These are phyloP conservation scores for Syrrhaptes paradoxus DNA, from an alignment of 2,113 vertebrate genomes.

Conservation along the genomic window DNA sequence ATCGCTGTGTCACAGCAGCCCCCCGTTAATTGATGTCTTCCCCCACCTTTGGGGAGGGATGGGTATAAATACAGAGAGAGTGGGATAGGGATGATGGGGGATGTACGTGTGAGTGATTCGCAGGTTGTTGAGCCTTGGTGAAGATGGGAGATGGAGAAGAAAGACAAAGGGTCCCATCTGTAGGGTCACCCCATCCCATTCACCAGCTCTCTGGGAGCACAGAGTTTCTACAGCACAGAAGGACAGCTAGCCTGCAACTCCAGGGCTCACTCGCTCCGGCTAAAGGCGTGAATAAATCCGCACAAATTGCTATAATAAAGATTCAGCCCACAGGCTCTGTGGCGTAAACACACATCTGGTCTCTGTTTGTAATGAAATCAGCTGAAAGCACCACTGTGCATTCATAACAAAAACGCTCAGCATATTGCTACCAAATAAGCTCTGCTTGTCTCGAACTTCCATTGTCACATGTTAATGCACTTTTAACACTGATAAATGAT, in stretches of 20 bases:
- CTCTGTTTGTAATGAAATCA: constrained; percentile 76
- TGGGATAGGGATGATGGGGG: background rate
- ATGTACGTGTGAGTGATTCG: background rate
- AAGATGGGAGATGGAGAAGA: background rate
- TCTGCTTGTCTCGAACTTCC: constrained; percentile 60
- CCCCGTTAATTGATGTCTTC: fast-evolving
- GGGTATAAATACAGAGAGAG: background rate
- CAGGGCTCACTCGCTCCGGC: background rate
- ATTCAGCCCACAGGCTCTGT: constrained; percentile 66
- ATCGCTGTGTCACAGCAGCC: background rate
- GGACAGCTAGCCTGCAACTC: background rate
- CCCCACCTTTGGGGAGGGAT: background rate
- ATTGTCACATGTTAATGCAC: constrained; percentile 54
- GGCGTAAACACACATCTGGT: constrained; percentile 76
- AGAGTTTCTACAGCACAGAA: background rate
- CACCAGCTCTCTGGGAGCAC: background rate
- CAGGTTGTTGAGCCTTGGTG: constrained; percentile 14
- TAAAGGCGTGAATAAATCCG: constrained; percentile 58
- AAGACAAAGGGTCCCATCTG: background rate
- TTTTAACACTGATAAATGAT: constrained; percentile 72
- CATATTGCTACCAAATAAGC: constrained; percentile 70
- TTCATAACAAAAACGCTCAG: constrained; percentile 75
- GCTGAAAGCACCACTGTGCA: constrained; percentile 69
- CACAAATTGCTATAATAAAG: constrained; percentile 71
- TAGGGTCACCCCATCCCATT: background rate